Evolutionary conservation across 1,140 invertebrate species (phyloP), one percentile per base, ranked within the genome.

Genomic region (Drosophila novamexicana): DNA sequence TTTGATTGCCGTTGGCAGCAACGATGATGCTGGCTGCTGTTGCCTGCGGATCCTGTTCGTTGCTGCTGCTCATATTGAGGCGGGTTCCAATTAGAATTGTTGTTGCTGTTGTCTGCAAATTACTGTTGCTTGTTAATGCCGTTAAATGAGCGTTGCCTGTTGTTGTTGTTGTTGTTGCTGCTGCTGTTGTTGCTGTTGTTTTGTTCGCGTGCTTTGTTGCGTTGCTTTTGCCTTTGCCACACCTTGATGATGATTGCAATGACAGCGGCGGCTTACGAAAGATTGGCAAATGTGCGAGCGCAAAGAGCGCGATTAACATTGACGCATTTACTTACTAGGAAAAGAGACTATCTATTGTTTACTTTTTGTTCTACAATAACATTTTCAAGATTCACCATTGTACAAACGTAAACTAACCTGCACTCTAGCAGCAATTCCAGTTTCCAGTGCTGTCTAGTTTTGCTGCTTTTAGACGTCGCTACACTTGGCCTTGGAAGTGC

Each of bases 241-340:
- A 88, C 83, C 83, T 88, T 77, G 83, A 69, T 63, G 79, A 71
- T 64, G 82, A 75, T 53, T 65, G 65, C 59, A 44, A 32, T 40
- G 37, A 50, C 40, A 45, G 61, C 58, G 58, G 63, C 59, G 79
- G 53, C 77, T 82, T 79, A 74, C 77, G 83, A 83, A 89, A 88
- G 63, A 88, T 88, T 88, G 76, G 73, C 80, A 88, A 80, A 53
- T 88, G 84, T 79, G 83, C 77, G 45, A 88, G 84, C 83, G 84
- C 83, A 68, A 88, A 88, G 36, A 88, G 83, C 83, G 83, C 83
- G 83, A 88, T 89, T 89, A 88, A 88, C 83, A 88, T 88, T 88
- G 84, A 88, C 76, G 86, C 65, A 88, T 88, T 42, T 52, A 81
- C 84, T 79, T 63, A 83, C 73, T 83, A 75, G 34, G 59, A 75